phyloP scores from a whole-genome alignment of 2,113 vertebrate genomes.

The Mastomys natalensis region DNA sequence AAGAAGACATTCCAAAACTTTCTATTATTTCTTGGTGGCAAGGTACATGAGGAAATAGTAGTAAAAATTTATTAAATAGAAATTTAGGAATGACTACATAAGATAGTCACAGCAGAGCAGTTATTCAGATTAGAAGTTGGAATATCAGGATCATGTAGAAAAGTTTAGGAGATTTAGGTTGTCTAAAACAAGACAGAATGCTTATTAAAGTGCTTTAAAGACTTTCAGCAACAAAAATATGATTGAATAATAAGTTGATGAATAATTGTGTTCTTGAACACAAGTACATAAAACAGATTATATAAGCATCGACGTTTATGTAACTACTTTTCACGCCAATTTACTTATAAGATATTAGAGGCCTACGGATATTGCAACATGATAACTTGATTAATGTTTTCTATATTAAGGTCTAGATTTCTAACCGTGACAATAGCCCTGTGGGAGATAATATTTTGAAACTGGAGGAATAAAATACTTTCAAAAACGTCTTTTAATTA shows the following conservation, averaged over 20 bases:
- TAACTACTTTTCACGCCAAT: conserved; percentile 1
- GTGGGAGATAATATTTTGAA: not conserved
- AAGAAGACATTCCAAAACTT: not conserved
- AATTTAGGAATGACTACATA: not conserved
- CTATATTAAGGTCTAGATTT: not conserved
- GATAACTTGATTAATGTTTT: not conserved
- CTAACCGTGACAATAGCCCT: not conserved
- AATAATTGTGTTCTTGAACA: not conserved
- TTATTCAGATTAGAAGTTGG: not conserved
- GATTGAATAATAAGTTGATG: not conserved
- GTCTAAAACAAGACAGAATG: conserved; percentile 3
- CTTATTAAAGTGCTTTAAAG: not conserved
- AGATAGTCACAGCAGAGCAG: not conserved
- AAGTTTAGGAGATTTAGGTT: not conserved
- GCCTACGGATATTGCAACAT: not conserved
- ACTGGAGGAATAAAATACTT: not conserved
- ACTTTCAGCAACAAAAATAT: not conserved
- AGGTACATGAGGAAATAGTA: not conserved
- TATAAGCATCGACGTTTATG: not conserved
- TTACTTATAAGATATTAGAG: not conserved
- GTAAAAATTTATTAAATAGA: not conserved
- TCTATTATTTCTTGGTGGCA: not conserved
- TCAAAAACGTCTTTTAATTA: not conserved
- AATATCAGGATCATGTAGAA: not conserved
- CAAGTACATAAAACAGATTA: not conserved